phyloP scores from a whole-genome alignment of 2,888 invertebrate genomes.

The Griposia aprilina region DNA sequence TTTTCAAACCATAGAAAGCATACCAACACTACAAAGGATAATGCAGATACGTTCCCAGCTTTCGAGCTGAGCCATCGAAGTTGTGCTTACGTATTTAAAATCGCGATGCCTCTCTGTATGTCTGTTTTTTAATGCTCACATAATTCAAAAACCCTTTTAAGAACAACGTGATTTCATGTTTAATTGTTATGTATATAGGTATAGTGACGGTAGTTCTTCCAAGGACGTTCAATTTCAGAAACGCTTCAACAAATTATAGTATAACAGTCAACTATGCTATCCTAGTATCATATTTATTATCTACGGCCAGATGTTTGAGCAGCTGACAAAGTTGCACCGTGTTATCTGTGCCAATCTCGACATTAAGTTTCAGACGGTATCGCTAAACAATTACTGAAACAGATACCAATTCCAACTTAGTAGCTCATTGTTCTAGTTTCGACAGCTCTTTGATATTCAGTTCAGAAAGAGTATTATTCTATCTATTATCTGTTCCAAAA shows the following conservation, averaged over 20 bases:
- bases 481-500: too few species aligned
- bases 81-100: neutral
- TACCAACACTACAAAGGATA: neutral
- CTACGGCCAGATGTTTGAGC: constrained; percentile 40
- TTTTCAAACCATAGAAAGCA: neutral
- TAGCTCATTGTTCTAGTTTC: constrained; percentile 12
- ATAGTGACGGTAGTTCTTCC: neutral
- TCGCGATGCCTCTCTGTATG: neutral
- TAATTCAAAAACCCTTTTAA: neutral
- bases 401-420: constrained; percentile 32
- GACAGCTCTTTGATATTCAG: constrained; percentile 1
- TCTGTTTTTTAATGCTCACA: neutral
- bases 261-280: neutral
- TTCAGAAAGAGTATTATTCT: neutral
- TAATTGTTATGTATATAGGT: too few species aligned
- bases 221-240: neutral
- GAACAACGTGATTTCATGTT: neutral
- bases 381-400: constrained; percentile 19
- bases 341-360: constrained; percentile 34
- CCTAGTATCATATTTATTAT: constrained; percentile 33
- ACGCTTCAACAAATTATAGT: neutral
- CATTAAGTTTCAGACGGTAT: constrained; percentile 30
- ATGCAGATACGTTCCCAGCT: neutral
- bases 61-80: neutral
- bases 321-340: constrained; percentile 44